Evolutionary conservation across 2,888 invertebrate species (phyloP), one percentile per base, ranked within the genome.

Genomic region (Drosophila tanythrix): DNA sequence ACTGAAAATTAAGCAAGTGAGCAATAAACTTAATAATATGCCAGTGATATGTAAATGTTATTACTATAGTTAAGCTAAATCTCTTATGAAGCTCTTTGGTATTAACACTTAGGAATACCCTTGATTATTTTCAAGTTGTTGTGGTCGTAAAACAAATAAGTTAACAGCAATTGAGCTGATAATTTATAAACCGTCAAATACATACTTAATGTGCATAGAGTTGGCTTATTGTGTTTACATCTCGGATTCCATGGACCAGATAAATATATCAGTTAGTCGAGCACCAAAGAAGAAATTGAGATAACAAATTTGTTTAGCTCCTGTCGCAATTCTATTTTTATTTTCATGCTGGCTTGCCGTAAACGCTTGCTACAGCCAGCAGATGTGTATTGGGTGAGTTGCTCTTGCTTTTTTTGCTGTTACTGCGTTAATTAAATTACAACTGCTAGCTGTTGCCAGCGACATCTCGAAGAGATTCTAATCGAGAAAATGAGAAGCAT

Each of bases 401-500:
- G 46, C 57, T 74, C n/a, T 27, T 29, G 2, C 7, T 13, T 55
- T 25, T 25, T 58, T n/a, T 68, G 27, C 40, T 67, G 67, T 50
- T 40, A 50, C 35, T 65, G 75, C 76, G 65, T 79, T 78, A 79
- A 78, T 78, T 78, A 79, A 78, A 78, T 78, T 78, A 79, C 67
- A 65, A 76, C 72, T 64, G 51, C 36, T 58, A 55, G 53, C 65
- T 76, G 69, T 74, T 63, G 68, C 40, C 62, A 57, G 58, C 50
- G 67, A 62, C 71, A 71, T 62, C 66, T 58, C 71, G 64, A 71
- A 59, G 55, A 68, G 76, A 78, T 78, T 75, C 56, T 78, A 72
- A 78, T 78, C 78, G 76, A 72, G 59, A 65, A 75, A 72, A 79
- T 79, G 71, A 72, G 59, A 53, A 75, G 56, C 62, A 66, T 65